Base-by-base conservation (phyloP, 2,113 vertebrate genomes). In the Labrus mixtus region DNA sequence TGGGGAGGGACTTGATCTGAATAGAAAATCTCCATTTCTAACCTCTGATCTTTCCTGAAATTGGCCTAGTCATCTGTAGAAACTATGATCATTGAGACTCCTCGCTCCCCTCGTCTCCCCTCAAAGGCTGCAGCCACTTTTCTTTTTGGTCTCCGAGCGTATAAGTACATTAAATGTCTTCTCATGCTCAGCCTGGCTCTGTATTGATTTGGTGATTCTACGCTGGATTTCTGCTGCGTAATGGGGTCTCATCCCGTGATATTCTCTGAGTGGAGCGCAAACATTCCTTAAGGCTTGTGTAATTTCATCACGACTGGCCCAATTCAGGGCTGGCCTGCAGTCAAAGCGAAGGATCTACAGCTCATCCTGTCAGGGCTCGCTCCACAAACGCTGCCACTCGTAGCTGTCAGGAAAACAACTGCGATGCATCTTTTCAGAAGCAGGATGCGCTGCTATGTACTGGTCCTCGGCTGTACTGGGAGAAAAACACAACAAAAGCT, bases 261-360 rank as follows among this genome's bases (percentile, higher is more conserved):
- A 86, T 88, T 89, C 59, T 85, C 76, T 70, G 78, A 92, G 81
- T 78, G 83, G 85, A 92, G 88, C 69, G 68, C 87, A 91, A 92
- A 91, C 86, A 88, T 87, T 82, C 85, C 76, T 83, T 78, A 85
- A 82, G 88, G 85, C 80, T 69, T 75, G 77, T 91, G 85, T 88
- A 86, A 88, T 92, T 92, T 83, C 88, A 89, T 88, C 90, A 85
- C 68, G 83, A 82, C 77, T 39, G 78, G 72, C 76, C 78, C 75
- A 82, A 75, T 84, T 89, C 46, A 45, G 62, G 63, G 69, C 85
- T 87, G 71, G 76, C 88, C 43, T 11, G 58, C 63, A 74, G 83
- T 84, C 72, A 74, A 82, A 82, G 68, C 60, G 81, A 91, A 79
- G 76, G 56, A 81, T 72, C 86, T 76, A 80, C 86, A 84, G 63